Percentiles rank a stretch among this genome's conserved stretches.
phyloP scores from a whole-genome alignment of 2,113 vertebrate genomes.

The Campylomormyrus tamandua region DNA sequence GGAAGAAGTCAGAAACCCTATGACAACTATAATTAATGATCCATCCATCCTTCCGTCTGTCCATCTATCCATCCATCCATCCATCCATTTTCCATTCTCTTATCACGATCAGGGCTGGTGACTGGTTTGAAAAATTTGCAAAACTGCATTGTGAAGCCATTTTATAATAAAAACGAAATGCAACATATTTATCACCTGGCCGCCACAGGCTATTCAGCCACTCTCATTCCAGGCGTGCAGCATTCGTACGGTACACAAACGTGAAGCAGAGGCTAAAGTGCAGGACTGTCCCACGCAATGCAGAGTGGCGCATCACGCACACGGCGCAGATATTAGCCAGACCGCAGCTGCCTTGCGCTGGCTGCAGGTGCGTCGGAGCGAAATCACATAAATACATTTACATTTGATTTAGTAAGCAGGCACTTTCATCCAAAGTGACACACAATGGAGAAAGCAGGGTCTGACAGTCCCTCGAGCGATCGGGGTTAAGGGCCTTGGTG shows the following conservation, averaged over 20 bases:
- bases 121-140: background rate
- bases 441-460: background rate
- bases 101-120: background rate
- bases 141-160: background rate
- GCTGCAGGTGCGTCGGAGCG: background rate
- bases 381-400: background rate
- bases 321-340: background rate
- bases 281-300: background rate
- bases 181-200: background rate
- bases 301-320: background rate
- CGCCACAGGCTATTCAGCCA: background rate
- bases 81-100: background rate
- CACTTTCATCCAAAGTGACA: background rate
- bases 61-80: background rate
- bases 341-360: background rate
- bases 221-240: background rate
- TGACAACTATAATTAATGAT: background rate
- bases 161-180: background rate
- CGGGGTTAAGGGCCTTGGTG: background rate
- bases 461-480: background rate
- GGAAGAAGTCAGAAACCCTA: background rate
- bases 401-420: background rate
- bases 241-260: background rate
- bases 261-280: background rate
- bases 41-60: background rate